These are phyloP conservation scores for Rhagoletis pomonella DNA, from an alignment of 1,140 invertebrate genomes.

Conservation along the genomic window DNA sequence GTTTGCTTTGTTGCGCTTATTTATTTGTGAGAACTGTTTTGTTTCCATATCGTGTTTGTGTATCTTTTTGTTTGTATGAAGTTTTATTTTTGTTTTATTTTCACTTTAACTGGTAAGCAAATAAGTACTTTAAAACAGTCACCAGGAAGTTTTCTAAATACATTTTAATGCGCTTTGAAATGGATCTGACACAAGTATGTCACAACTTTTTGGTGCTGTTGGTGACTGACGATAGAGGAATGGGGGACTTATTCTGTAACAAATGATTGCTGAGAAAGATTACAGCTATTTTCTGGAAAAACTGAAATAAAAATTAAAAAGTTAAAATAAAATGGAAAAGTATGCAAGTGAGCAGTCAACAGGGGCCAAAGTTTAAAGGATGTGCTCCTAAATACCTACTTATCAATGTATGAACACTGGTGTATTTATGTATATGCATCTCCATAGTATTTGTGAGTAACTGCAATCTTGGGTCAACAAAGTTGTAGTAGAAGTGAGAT, in stretches of 20 bases:
- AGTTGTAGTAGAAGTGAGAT: too few species aligned
- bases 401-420: too few species aligned
- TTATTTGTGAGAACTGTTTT: background rate
- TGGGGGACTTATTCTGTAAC: background rate
- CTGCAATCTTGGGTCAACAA: too few species aligned
- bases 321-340: background rate
- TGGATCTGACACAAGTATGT: conserved; percentile 44
- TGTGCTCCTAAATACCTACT: too few species aligned
- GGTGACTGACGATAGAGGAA: too few species aligned
- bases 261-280: conserved; percentile 10
- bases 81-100: conserved; percentile 12
- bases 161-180: conserved; percentile 51
- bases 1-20: background rate
- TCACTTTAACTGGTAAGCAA: conserved; percentile 24
- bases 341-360: conserved; percentile 36
- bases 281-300: conserved; percentile 28
- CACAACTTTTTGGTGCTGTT: background rate
- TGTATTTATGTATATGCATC: too few species aligned
- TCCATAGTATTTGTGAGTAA: too few species aligned
- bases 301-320: background rate
- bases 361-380: background rate
- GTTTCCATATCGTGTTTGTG: background rate
- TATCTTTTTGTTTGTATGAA: background rate
- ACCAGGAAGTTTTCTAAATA: conserved; percentile 41
- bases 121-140: conserved; percentile 39